These are phyloP conservation scores for Halichoeres trimaculatus DNA, from an alignment of 2,113 vertebrate genomes.

Conservation along the genomic window DNA sequence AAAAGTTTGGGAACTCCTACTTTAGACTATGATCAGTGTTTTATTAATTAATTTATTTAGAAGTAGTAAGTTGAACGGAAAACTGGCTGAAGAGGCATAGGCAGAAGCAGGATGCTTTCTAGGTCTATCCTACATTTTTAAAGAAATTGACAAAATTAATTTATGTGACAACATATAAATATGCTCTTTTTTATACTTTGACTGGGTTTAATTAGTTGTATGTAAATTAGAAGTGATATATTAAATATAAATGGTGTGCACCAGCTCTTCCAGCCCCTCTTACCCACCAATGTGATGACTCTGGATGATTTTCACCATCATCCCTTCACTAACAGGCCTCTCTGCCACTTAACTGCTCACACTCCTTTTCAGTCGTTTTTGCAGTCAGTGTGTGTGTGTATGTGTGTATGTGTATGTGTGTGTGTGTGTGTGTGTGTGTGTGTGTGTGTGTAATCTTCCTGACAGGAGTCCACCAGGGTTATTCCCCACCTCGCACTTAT, in stretches of 20 bases:
- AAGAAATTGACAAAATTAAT: too few relatives aligned
- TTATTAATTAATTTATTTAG: too few relatives aligned
- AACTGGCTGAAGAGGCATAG: too few relatives aligned
- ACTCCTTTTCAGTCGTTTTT: slow-evolving; percentile 17
- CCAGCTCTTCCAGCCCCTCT: slow-evolving; percentile 17
- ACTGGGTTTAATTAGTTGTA: too few relatives aligned
- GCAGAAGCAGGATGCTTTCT: too few relatives aligned
- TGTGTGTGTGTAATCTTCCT: background rate
- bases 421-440: background rate
- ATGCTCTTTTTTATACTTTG: too few relatives aligned
- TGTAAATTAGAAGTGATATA: too few relatives aligned
- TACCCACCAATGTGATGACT: slow-evolving; percentile 30
- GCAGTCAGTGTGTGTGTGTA: background rate
- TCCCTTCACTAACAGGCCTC: slow-evolving; percentile 30
- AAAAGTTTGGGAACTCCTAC: too few relatives aligned
- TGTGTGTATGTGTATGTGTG: background rate
- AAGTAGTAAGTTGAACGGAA: too few relatives aligned
- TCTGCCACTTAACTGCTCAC: slow-evolving; percentile 22
- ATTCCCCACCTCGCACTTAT: slow-evolving; percentile 9
- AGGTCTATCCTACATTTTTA: too few relatives aligned
- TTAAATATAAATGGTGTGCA: slow-evolving; percentile 8
- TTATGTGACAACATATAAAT: too few relatives aligned
- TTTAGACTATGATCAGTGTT: too few relatives aligned
- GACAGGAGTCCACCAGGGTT: background rate
- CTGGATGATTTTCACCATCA: slow-evolving; percentile 23